Conservation (phyloP, 92 coral and sea anemone species). For the Zoanthus sansibaricus region DNA sequence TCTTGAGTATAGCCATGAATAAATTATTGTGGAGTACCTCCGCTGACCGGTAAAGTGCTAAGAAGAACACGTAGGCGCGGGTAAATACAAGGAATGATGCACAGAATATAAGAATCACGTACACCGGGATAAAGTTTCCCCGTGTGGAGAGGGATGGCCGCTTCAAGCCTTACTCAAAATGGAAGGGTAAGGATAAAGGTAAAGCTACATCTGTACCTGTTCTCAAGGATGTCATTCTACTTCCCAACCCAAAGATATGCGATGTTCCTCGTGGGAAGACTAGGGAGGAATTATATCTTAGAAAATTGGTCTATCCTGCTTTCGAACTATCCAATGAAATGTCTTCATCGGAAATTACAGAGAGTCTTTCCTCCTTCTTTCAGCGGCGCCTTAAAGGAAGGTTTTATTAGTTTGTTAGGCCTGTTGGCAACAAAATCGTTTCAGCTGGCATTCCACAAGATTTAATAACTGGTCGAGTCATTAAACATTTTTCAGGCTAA, state of each 20-base stretch:
- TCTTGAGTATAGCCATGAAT: constrained; percentile 56
- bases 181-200: constrained; percentile 24
- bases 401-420: constrained; percentile 36
- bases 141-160: constrained; percentile 32
- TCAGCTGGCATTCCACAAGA: constrained; percentile 38
- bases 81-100: constrained; percentile 53
- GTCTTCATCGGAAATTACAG: too few relatives aligned
- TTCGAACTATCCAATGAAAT: too few relatives aligned
- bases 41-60: constrained; percentile 57
- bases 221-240: constrained; percentile 68
- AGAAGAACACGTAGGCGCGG: constrained; percentile 63
- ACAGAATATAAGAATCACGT: constrained; percentile 54
- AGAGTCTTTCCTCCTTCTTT: too few relatives aligned
- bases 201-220: constrained; percentile 53
- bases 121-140: constrained; percentile 48
- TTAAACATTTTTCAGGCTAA: constrained; percentile 60
- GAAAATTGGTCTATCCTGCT: too few relatives aligned
- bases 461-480: constrained; percentile 48
- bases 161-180: constrained; percentile 49
- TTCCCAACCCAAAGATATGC: constrained; percentile 62
- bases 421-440: constrained; percentile 61
- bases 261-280: constrained; percentile 66
- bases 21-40: constrained; percentile 62
- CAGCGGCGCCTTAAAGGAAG: neutral
- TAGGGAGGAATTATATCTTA: constrained; percentile 55